These are phyloP conservation scores for Drosophila arawakana DNA, from an alignment of 1,140 invertebrate genomes.

Conservation along the genomic window DNA sequence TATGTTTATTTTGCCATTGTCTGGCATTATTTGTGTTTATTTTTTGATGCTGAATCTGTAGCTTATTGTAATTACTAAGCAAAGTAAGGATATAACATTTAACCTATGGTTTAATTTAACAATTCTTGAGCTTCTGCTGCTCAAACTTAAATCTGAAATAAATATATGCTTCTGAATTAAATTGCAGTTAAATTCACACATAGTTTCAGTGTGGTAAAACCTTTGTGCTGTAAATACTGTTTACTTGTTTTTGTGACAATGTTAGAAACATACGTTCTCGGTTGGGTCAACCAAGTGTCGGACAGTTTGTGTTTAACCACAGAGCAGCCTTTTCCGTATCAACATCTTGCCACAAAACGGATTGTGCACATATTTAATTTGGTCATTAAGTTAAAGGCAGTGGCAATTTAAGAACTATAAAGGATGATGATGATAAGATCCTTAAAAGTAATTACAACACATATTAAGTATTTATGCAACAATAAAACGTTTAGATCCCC, in stretches of 20 bases:
- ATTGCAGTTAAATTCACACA: constrained; percentile 75
- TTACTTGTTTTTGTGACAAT: not conserved
- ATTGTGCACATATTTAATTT: constrained; percentile 51
- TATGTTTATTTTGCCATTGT: constrained; percentile 17
- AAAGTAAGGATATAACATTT: not conserved
- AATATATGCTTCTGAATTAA: constrained; percentile 50
- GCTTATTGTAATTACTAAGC: not conserved
- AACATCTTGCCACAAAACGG: constrained; percentile 22
- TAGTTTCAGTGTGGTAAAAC: constrained; percentile 20
- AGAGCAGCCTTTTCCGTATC: constrained; percentile 13
- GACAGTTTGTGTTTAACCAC: constrained; percentile 53
- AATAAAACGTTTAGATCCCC: constrained; percentile 69
- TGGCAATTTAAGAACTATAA: constrained; percentile 20
- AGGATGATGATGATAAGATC: constrained; percentile 59
- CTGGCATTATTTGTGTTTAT: constrained; percentile 3
- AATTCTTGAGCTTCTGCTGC: no score
- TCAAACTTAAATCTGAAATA: not conserved
- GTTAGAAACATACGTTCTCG: constrained; percentile 43
- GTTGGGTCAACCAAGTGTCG: constrained; percentile 33
- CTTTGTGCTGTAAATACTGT: constrained; percentile 24
- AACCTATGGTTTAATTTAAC: no score
- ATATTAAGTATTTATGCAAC: constrained; percentile 80
- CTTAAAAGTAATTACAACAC: constrained; percentile 72
- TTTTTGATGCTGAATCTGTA: not conserved
- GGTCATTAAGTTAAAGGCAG: constrained; percentile 26